Evolutionary conservation across 23 tunicate species (phyloP).

Genomic region (Diplosoma virens): DNA sequence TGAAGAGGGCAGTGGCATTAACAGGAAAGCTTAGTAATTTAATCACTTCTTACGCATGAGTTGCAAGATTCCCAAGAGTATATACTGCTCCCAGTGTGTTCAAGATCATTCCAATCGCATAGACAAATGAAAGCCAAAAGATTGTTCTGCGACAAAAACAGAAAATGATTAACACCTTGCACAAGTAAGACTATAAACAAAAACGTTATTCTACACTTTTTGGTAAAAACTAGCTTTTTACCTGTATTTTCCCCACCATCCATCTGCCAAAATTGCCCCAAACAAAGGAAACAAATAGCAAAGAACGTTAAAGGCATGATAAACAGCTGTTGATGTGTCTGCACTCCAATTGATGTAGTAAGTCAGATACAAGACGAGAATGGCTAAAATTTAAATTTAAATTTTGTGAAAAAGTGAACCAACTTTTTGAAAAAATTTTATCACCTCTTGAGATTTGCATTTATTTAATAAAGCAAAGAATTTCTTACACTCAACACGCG

Average conservation of each 20-base stretch:
- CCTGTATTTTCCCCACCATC: constrained; percentile 95
- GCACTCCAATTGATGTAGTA: constrained; percentile 64
- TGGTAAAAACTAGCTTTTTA: constrained; percentile 9
- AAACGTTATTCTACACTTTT: background rate
- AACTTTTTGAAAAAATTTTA: too few relatives aligned
- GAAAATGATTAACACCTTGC: background rate
- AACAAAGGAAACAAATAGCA: constrained; percentile 88
- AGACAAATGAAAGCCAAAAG: constrained; percentile 92
- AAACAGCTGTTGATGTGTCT: constrained; percentile 91
- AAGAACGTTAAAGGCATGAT: constrained; percentile 95
- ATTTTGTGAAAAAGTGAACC: too few relatives aligned
- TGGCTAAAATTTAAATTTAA: constrained; percentile 45
- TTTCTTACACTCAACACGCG: too few relatives aligned
- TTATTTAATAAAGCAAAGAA: too few relatives aligned
- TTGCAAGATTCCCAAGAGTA: constrained; percentile 58
- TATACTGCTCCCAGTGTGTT: constrained; percentile 77
- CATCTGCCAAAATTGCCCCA: constrained; percentile 95
- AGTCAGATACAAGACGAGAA: constrained; percentile 67
- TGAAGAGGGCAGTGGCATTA: too few relatives aligned
- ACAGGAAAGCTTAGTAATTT: too few relatives aligned
- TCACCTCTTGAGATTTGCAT: too few relatives aligned
- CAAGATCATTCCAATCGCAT: constrained; percentile 85
- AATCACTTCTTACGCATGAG: constrained; percentile 86
- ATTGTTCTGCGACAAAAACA: constrained; percentile 61
- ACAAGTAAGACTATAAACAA: background rate